Conservation (phyloP, 2,888 invertebrate species). For the Cryptus armator region DNA sequence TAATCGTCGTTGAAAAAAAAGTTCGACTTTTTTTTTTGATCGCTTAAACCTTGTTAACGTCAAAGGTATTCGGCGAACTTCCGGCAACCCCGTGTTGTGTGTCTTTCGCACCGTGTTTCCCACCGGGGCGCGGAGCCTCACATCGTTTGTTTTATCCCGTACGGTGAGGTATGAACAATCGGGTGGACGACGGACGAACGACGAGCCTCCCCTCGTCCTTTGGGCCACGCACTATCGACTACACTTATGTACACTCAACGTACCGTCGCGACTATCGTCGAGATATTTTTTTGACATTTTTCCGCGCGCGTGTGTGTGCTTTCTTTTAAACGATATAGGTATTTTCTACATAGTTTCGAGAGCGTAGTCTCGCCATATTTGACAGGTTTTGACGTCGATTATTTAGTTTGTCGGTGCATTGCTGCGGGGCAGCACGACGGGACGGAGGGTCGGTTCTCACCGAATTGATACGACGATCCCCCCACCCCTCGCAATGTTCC, state of each 20-base stretch:
- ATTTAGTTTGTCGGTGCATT: slow-evolving; percentile 84
- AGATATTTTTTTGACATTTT: slow-evolving; percentile 25
- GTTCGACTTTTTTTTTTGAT: slow-evolving; percentile 6
- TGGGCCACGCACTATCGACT: slow-evolving; percentile 21
- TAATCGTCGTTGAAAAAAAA: slow-evolving; percentile 3
- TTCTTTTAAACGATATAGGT: neutral
- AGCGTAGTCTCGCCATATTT: slow-evolving; percentile 85
- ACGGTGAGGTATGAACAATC: slow-evolving; percentile 9
- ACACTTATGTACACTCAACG: slow-evolving; percentile 18
- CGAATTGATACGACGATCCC: slow-evolving; percentile 61
- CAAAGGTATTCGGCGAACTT: slow-evolving; percentile 62
- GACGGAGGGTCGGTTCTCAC: slow-evolving; percentile 67
- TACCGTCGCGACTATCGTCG: neutral
- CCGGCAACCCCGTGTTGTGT: slow-evolving; percentile 62
- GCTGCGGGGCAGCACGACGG: slow-evolving; percentile 79
- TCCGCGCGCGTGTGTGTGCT: slow-evolving; percentile 70
- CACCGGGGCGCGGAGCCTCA: slow-evolving; percentile 52
- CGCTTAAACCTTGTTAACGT: slow-evolving; percentile 45
- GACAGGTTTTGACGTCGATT: slow-evolving; percentile 87
- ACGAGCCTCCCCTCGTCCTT: slow-evolving; percentile 7
- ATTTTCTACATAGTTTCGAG: slow-evolving; percentile 75
- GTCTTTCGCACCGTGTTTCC: slow-evolving; percentile 51
- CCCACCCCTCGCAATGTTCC: slow-evolving; percentile 6
- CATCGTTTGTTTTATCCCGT: slow-evolving; percentile 41
- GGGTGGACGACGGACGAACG: slow-evolving; percentile 17